These are phyloP conservation scores for Pseudococcus longispinus DNA, from an alignment of 2,888 invertebrate genomes.

Conservation along the genomic window DNA sequence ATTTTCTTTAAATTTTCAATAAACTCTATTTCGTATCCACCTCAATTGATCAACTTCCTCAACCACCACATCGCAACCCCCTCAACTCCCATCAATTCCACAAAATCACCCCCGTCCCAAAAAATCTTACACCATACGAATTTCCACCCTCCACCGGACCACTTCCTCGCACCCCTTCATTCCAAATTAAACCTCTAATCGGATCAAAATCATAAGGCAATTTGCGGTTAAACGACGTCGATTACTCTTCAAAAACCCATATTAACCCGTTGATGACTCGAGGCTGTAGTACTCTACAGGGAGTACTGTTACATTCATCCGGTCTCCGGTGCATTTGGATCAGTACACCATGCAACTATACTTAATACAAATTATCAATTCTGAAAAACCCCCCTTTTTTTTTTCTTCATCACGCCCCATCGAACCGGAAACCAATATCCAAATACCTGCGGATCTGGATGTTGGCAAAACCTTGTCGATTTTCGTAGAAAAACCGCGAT, in stretches of 20 bases:
- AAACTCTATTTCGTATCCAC: too few relatives aligned
- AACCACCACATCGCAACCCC: too few relatives aligned
- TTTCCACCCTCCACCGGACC: not conserved
- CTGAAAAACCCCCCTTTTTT: not conserved
- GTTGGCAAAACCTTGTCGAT: not conserved
- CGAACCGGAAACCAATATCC: not conserved
- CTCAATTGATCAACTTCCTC: too few relatives aligned
- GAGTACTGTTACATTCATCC: not conserved
- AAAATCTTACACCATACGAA: too few relatives aligned
- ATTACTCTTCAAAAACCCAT: conserved; percentile 22
- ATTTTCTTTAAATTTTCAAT: too few relatives aligned
- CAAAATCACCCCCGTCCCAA: too few relatives aligned
- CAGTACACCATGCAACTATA: not conserved
- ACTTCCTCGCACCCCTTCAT: not conserved
- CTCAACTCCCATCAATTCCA: too few relatives aligned
- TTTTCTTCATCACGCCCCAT: not conserved
- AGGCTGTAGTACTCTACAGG: not conserved
- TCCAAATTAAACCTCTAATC: not conserved
- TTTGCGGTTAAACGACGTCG: conserved; percentile 38
- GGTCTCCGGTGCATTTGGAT: not conserved
- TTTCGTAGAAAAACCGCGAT: not conserved
- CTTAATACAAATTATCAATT: not conserved
- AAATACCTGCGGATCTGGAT: not conserved
- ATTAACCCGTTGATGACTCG: conserved; percentile 28
- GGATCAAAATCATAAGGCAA: conserved; percentile 1